phyloP scores from a whole-genome alignment of 1,140 invertebrate species.

The Diachasmimorpha longicaudata region DNA sequence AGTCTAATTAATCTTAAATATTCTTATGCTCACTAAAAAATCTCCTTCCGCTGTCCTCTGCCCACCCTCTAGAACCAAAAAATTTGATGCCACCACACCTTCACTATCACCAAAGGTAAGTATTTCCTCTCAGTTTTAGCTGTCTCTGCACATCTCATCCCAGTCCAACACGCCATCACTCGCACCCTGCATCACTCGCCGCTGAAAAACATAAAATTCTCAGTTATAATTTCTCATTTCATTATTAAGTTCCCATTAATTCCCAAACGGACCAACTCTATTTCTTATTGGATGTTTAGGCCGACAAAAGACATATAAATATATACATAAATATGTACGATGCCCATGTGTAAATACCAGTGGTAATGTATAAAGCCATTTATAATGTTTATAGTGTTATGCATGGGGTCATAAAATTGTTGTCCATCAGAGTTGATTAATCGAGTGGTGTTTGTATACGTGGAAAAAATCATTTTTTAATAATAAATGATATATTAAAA shows the following conservation, averaged over 20 bases:
- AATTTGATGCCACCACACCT: too few relatives aligned
- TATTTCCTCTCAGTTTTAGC: too few relatives aligned
- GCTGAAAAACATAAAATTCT: background rate
- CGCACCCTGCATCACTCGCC: background rate
- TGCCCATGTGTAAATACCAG: slow-evolving; percentile 2
- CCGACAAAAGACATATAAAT: background rate
- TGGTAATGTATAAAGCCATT: background rate
- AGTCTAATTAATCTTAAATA: too few relatives aligned
- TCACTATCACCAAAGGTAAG: too few relatives aligned
- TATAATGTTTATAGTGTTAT: slow-evolving; percentile 11
- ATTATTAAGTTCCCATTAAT: background rate
- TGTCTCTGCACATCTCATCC: too few relatives aligned
- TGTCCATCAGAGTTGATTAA: background rate
- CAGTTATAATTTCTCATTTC: too few relatives aligned
- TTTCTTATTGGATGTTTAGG: background rate
- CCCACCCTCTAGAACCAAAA: too few relatives aligned
- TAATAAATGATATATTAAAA: background rate
- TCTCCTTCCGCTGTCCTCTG: too few relatives aligned
- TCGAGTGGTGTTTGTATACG: background rate
- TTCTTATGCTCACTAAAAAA: too few relatives aligned
- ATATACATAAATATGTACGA: background rate
- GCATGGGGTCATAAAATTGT: background rate
- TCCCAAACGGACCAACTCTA: background rate
- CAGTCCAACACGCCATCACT: background rate
- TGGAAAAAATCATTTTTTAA: background rate